A percentile compares a stretch with the other conserved stretches of the same genome.
These are phyloP conservation scores for Hydrotaea diabolus DNA, from an alignment of 2,888 invertebrate genomes.

Conservation along the genomic window DNA sequence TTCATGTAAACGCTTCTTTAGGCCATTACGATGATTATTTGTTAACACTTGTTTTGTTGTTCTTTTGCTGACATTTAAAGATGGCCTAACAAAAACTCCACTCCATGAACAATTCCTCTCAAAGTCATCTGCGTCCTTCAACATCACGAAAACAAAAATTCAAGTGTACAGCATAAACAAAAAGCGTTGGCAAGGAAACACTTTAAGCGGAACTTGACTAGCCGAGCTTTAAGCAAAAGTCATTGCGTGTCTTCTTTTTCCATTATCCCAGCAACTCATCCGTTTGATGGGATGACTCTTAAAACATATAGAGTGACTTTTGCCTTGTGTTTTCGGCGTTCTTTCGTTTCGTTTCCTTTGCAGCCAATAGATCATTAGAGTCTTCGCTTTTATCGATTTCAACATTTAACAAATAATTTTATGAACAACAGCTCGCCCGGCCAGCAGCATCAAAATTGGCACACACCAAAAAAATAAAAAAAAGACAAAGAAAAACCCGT, in stretches of 20 bases:
- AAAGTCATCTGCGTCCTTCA: neutral
- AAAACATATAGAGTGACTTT: slow-evolving; percentile 31
- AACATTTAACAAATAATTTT: slow-evolving; percentile 42
- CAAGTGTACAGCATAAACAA: neutral
- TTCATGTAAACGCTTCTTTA: neutral
- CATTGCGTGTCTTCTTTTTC: neutral
- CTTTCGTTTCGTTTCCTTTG: neutral
- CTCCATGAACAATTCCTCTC: neutral
- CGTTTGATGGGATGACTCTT: slow-evolving; percentile 24
- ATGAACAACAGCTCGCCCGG: neutral
- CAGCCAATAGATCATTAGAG: slow-evolving; percentile 39
- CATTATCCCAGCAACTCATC: slow-evolving; percentile 28
- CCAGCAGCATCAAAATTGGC: slow-evolving; percentile 20
- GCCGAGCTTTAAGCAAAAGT: neutral
- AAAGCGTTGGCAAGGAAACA: neutral
- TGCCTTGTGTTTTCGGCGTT: neutral
- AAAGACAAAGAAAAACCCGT: too few relatives aligned
- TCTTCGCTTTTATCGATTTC: slow-evolving; percentile 35
- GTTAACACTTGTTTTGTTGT: slow-evolving; percentile 1
- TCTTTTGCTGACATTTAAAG: neutral
- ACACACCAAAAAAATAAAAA: neutral
- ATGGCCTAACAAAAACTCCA: neutral
- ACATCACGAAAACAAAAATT: neutral
- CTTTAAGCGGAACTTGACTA: neutral
- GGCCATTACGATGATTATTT: neutral